Base-by-base conservation (phyloP, 2,888 invertebrate species). In the Tubulanus polymorphus region DNA sequence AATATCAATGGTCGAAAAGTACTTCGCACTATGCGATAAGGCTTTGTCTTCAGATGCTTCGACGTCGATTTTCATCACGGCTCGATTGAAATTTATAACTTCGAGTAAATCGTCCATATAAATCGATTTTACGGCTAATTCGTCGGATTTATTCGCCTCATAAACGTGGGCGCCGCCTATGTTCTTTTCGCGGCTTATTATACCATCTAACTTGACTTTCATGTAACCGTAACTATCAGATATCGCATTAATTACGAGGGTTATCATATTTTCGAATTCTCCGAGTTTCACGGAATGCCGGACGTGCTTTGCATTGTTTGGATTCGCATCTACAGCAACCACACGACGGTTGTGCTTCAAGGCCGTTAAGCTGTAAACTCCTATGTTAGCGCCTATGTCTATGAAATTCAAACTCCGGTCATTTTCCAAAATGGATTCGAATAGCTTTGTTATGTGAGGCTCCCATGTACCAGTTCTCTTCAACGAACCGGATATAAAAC, bases 341-440 rank as follows among this genome's bases (percentile, higher is more conserved):
- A 72, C 74, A 2, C 59, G 41, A 45, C 66, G 71, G 2, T 71
- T 71, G 61, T 71, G 59, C 20, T 63, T 58, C 6, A 74, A 72
- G 1, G 72, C 71, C 37, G 73, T 56, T 8, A 76, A 60, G 41
- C 66, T 69, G 62, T 72, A 74, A 53, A 69, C 68, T 3, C 76
- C 77, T 28, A 77, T 66, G 53, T 76, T 73, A 27, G 76, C 74
- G 0, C 77, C 77, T 2, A 76, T 59, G 56, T 76, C 76, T 2
- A 77, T 60, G 12, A 53, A 55, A 8, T 29, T 35, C 27, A 74
- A 55, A 15, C 69, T 67, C 10, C 48, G 58, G 15, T 41, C 41
- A 3, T 18, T 23, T 5, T 18, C 18, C 41, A 41, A 20, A 15
- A 41, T 41, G 41, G 18, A 41, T 51, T 68, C 65, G 46, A 69